A percentile compares a stretch with the other conserved stretches of the same genome.
Conservation (phyloP, 92 coral and sea anemone species). For the Epizoanthus illoricatus region DNA sequence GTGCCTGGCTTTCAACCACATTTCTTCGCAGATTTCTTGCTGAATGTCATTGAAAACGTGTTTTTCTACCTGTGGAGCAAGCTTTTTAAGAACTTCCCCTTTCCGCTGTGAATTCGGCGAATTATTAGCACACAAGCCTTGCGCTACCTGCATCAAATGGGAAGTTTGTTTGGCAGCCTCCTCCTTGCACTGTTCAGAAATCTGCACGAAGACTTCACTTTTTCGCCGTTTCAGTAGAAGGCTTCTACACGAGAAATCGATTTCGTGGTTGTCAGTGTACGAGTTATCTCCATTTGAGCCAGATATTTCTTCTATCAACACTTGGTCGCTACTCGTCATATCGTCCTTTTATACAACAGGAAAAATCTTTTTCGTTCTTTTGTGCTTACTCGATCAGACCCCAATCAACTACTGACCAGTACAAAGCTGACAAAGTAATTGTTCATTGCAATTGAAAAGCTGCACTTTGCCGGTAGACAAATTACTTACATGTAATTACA, state of each 20-base stretch:
- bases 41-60: constrained; percentile 75
- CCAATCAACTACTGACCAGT: neutral
- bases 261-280: constrained; percentile 11
- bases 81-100: constrained; percentile 74
- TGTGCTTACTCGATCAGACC: neutral
- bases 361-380: neutral
- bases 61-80: constrained; percentile 77
- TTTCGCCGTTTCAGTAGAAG: constrained; percentile 31
- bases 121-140: constrained; percentile 58
- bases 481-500: constrained; percentile 2
- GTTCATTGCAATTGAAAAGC: neutral
- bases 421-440: neutral
- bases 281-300: neutral
- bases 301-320: constrained; percentile 38
- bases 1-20: constrained; percentile 72
- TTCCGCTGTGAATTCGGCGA: constrained; percentile 65
- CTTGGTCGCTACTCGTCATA: constrained; percentile 51
- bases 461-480: neutral
- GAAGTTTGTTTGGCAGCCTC: constrained; percentile 74
- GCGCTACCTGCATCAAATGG: constrained; percentile 59
- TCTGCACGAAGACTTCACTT: constrained; percentile 42
- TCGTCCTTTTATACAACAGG: constrained; percentile 15
- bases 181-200: constrained; percentile 61
- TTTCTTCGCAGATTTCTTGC: constrained; percentile 65
- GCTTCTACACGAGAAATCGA: constrained; percentile 36